Percentiles rank a stretch among this genome's conserved stretches.
Evolutionary conservation across 2,113 vertebrate genomes (phyloP).

Genomic region (Columba livia): DNA sequence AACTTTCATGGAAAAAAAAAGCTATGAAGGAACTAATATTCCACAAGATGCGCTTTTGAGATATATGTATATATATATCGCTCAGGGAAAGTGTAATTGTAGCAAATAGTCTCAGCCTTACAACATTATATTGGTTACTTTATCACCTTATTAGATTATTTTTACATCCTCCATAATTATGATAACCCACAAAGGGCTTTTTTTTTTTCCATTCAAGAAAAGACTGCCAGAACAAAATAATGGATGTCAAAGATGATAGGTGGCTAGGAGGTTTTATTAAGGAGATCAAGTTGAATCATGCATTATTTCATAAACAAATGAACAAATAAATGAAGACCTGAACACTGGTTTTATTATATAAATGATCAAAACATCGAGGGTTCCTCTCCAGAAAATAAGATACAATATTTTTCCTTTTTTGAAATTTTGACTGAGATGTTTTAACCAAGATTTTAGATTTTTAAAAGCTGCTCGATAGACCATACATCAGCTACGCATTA

Average conservation of each 20-base stretch:
- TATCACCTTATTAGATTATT: neutral
- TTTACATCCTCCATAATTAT: neutral
- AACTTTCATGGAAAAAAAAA: neutral
- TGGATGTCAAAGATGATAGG: neutral
- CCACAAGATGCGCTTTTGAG: neutral
- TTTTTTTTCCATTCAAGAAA: neutral
- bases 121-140: neutral
- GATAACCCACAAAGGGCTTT: neutral
- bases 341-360: neutral
- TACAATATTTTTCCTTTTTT: fast-evolving
- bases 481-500: neutral
- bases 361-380: neutral
- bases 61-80: neutral
- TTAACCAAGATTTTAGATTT: neutral
- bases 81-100: neutral
- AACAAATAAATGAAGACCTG: neutral
- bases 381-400: neutral
- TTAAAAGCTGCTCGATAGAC: neutral
- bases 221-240: neutral
- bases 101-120: neutral
- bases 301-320: neutral
- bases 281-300: neutral
- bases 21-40: neutral
- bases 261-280: neutral
- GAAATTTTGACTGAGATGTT: neutral